Evolutionary conservation across 2,888 invertebrate species (phyloP).

Genomic region (Galerucella nymphaeae): DNA sequence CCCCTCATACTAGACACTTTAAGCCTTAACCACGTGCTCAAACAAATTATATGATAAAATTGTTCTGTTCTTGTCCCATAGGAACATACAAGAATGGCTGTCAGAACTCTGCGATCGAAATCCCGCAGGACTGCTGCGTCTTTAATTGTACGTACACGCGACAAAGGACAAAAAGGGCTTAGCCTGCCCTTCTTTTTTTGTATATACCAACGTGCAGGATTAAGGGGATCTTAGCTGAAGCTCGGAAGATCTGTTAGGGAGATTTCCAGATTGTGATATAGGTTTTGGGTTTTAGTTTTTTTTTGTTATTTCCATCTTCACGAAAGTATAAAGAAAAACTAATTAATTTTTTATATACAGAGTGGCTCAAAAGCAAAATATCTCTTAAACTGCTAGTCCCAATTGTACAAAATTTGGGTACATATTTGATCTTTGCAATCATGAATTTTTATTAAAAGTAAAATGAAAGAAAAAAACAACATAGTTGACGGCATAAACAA

Average conservation of each 20-base stretch:
- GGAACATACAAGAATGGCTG: constrained; percentile 11
- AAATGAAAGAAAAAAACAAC: constrained; percentile 18
- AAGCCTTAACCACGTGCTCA: background rate
- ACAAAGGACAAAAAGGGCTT: constrained; percentile 35
- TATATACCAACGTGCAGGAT: constrained; percentile 38
- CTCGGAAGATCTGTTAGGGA: constrained; percentile 31
- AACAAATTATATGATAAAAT: constrained; percentile 20
- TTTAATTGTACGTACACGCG: constrained; percentile 50
- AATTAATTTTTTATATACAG: constrained; percentile 15
- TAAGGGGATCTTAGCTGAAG: constrained; percentile 35
- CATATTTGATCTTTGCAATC: no score
- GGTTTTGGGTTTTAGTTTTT: constrained; percentile 20
- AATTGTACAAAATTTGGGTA: no score
- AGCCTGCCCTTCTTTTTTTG: constrained; percentile 38
- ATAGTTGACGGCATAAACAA: constrained; percentile 27
- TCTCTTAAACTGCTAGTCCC: no score
- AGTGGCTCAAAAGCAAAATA: no score
- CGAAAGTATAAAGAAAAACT: constrained; percentile 10
- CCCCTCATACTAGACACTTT: background rate
- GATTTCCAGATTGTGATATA: constrained; percentile 18
- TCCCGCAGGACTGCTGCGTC: constrained; percentile 44
- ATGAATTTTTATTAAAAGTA: background rate
- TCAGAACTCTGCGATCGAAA: constrained; percentile 15
- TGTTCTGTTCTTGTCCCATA: constrained; percentile 14
- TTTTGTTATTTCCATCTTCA: constrained; percentile 6